Evolutionary conservation across 2,888 invertebrate species (phyloP).

Genomic region (Carcina quercana): DNA sequence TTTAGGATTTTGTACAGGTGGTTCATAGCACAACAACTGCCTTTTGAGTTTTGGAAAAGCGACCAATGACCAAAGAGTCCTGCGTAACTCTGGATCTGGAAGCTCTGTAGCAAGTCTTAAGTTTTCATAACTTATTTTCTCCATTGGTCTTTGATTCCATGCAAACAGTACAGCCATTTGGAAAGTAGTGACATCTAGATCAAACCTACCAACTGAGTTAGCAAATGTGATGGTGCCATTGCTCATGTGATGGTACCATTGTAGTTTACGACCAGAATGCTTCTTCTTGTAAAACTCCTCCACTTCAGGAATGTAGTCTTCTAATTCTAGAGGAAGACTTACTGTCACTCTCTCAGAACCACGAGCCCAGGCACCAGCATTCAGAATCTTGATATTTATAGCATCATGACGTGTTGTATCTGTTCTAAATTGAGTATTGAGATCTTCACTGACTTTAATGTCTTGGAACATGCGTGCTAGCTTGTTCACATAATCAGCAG

Average conservation of each 20-base stretch:
- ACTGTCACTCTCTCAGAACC: constrained; percentile 96
- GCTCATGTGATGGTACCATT: constrained; percentile 99
- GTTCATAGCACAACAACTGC: constrained; percentile 89
- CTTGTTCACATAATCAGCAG: constrained; percentile 99
- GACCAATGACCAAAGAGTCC: constrained; percentile 96
- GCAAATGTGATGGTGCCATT: constrained; percentile 98
- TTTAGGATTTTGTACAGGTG: constrained; percentile 89
- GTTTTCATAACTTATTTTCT: constrained; percentile 97
- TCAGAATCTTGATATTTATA: constrained; percentile 98
- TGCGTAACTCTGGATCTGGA: constrained; percentile 94
- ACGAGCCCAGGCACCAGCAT: constrained; percentile 98
- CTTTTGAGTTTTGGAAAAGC: constrained; percentile 97
- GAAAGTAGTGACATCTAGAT: constrained; percentile 98
- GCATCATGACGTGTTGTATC: constrained; percentile 88
- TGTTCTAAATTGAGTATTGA: constrained; percentile 93
- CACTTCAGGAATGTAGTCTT: constrained; percentile 99
- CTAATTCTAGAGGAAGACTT: constrained; percentile 96
- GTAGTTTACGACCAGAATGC: constrained; percentile 97
- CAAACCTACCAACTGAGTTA: constrained; percentile 94
- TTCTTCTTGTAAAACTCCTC: constrained; percentile 99
- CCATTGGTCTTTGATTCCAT: constrained; percentile 97
- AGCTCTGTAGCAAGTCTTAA: constrained; percentile 96
- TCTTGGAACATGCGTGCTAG: constrained; percentile 98
- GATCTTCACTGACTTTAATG: constrained; percentile 97
- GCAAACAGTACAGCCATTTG: constrained; percentile 99